Evolutionary conservation across 2,888 invertebrate genomes (phyloP), one percentile per base, ranked within the genome.

Genomic region (Agrotis segetum): DNA sequence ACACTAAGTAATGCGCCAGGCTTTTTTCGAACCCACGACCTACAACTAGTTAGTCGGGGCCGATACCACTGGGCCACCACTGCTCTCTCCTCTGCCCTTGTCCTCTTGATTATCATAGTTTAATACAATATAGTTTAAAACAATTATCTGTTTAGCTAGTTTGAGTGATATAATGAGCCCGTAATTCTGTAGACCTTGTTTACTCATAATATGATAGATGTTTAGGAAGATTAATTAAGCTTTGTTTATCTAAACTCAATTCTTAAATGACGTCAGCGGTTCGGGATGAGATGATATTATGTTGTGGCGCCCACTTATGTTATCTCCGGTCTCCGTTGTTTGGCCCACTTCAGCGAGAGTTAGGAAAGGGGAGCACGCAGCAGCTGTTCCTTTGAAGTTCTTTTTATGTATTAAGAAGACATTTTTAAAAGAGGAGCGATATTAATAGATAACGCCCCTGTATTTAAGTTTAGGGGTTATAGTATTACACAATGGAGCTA

Each of bases 271-370:
- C 71, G 63, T 65, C 64, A 72, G 46, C 24, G 11, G 21, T 66
- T 59, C 56, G 29, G 49, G 50, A 70, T 14, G 24, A 50, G 53
- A 53, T 6, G 44, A 50, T 63, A 44, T 74, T 59, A 49, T 70
- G 49, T 58, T 59, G 49, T 29, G 60, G 50, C 62, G 78, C 84
- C 84, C 82, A 87, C 83, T 81, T 71, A 49, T 40, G 68, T 78
- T 68, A 69, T 81, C 84, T 86, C 74, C 84, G 81, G 49, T 78
- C 83, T 86, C 71, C 83, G 82, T 61, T 77, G 83, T 85, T 82
- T 71, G 72, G 64, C 63, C 60, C 56, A 69, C 34, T 71, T 66
- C 21, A 69, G 62, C 21, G 17, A 0, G 77, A 65, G 67, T 68
- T 72, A 62, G 21, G 50, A 78, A 72, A 65, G n/a, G 24, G 11